Base-by-base conservation (phyloP, 1,140 invertebrate species). In the Aphelenchoides avenae region DNA sequence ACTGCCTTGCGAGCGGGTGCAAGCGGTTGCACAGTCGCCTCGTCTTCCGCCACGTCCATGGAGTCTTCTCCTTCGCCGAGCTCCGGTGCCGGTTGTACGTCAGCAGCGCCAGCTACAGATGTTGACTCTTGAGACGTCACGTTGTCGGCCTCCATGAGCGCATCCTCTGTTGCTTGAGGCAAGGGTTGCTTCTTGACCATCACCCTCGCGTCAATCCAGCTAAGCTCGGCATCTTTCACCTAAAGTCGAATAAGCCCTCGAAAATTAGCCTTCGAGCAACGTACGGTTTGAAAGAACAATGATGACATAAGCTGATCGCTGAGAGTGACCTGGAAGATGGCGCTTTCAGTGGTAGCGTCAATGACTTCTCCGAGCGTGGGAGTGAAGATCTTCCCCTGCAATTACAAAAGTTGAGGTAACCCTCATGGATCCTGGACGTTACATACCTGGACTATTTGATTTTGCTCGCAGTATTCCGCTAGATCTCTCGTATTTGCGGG, bases 331-430 rank as follows among this genome's bases (percentile, higher is more conserved):
- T 97, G 94, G 79, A 93, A 96, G 70, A 99, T 98, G 72, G 96
- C 89, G 4, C 89, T 91, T 80, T 99, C 94, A 0, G 90, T 94
- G 0, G 94, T 98, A 1, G 88, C 91, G 79, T 98, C 92, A 3
- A 99, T 84, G 1, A 85, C 82, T 76, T 97, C 91, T 0, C 89
- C 87, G 47, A 85, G 82, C 9, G 78, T 80, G 1, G 94, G 93
- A 5, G 86, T 84, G 77, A 91, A 95, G 0, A 96, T 85, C 66
- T 69, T 69, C 0, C 78, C 79, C 61, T 80, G 75, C 48, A 79
- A 72, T 36, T 36, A 36, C 34, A 13, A 36, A 36, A 36, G 13
- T 13, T 18, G 18, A 36, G 34, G 18, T 36, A 13, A 13, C 18
- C 18, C 18, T 36, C 18, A 13, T 13, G 34, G 11, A 13, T 36